A percentile compares a stretch with the other conserved stretches of the same genome.
Conservation (phyloP, 2,797 vertebrate species). For the Okamejei kenojei region DNA sequence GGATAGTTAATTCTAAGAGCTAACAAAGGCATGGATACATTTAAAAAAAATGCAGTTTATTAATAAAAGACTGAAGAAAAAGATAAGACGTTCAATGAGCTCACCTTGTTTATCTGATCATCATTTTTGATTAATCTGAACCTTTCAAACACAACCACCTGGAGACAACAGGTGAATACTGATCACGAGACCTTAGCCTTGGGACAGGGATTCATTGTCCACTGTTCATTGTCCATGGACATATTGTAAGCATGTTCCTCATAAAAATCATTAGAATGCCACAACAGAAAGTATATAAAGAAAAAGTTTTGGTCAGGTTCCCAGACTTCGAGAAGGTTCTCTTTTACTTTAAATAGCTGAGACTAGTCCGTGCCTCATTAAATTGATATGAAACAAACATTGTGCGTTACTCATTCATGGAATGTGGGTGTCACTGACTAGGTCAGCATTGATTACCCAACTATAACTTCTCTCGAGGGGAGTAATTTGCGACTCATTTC, state of each 20-base stretch:
- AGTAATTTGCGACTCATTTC: too few relatives aligned
- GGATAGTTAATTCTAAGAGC: too few relatives aligned
- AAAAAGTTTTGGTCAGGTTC: background rate
- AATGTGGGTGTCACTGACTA: too few relatives aligned
- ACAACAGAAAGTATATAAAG: background rate
- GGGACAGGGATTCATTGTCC: background rate
- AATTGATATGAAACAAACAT: background rate
- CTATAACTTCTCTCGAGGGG: too few relatives aligned
- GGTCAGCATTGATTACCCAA: too few relatives aligned
- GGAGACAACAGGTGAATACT: background rate
- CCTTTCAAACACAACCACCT: background rate
- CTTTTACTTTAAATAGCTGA: background rate
- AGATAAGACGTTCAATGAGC: background rate
- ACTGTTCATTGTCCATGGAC: background rate
- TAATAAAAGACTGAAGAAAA: background rate
- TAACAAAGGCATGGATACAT: too few relatives aligned
- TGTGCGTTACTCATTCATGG: too few relatives aligned
- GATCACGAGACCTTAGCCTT: background rate
- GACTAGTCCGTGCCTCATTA: background rate
- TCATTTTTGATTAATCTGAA: background rate
- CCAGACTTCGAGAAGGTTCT: background rate
- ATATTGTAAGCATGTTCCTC: background rate
- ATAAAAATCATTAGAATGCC: background rate
- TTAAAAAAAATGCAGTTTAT: background rate
- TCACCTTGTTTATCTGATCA: background rate